Evolutionary conservation across 2,113 vertebrate species (phyloP).

Genomic region (Amphilophus citrinellus): DNA sequence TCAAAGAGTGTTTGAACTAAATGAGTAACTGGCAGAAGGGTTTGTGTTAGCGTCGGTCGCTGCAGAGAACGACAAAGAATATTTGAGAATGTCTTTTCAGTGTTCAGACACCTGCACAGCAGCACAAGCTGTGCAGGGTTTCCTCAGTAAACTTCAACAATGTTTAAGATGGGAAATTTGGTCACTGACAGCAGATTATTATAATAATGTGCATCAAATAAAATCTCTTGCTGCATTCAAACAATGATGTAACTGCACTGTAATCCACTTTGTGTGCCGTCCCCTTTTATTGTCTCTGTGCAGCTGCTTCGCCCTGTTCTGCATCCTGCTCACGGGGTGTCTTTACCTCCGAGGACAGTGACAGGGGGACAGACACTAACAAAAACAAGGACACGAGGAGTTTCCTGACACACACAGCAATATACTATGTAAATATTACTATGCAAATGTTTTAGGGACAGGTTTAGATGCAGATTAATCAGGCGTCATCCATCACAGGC

Average conservation of each 20-base stretch:
- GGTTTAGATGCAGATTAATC: background rate
- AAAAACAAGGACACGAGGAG: background rate
- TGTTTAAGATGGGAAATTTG: background rate
- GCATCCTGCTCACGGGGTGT: background rate
- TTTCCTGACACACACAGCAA: background rate
- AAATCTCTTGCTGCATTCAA: constrained; percentile 25
- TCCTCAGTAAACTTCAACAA: background rate
- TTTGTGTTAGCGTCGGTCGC: background rate
- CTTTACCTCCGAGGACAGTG: background rate
- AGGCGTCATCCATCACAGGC: background rate
- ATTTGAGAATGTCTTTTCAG: constrained; percentile 1
- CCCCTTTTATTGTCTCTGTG: background rate
- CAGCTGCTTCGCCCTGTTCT: background rate
- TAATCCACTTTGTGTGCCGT: constrained; percentile 28
- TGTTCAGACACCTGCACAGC: background rate
- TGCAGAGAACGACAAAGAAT: background rate
- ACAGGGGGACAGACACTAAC: background rate
- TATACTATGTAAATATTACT: background rate
- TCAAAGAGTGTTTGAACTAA: background rate
- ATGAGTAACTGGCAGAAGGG: background rate
- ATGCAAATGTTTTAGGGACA: background rate
- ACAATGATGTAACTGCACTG: constrained; percentile 61
- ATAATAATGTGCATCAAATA: constrained; percentile 7
- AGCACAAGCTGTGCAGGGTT: background rate
- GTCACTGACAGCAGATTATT: constrained; percentile 10